These are phyloP conservation scores for Cyphomyrmex costatus DNA, from an alignment of 1,140 invertebrate genomes.

Conservation along the genomic window DNA sequence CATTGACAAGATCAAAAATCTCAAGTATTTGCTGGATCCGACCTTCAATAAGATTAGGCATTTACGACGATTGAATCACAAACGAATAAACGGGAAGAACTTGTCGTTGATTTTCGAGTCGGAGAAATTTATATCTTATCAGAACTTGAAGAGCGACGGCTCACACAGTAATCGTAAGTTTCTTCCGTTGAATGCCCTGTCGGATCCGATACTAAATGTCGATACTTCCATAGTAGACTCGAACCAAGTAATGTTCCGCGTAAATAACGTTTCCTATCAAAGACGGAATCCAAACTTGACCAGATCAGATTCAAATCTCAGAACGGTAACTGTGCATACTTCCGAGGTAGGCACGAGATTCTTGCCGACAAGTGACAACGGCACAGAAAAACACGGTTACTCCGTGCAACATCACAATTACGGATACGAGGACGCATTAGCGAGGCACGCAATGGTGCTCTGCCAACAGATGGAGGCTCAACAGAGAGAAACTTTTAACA, in stretches of 20 bases:
- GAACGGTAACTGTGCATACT: conserved; percentile 57
- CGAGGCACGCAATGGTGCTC: conserved; percentile 73
- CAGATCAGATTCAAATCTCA: conserved; percentile 83
- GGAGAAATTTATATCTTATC: conserved; percentile 81
- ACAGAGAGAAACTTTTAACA: conserved; percentile 47
- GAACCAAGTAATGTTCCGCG: conserved; percentile 57
- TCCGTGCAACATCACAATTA: conserved; percentile 80
- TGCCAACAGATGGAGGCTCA: conserved; percentile 77
- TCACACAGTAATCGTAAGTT: conserved; percentile 62
- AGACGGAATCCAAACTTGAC: conserved; percentile 77
- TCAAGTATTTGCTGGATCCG: conserved; percentile 83
- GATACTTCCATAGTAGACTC: conserved; percentile 63
- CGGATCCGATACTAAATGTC: conserved; percentile 80
- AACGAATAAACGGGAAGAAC: conserved; percentile 72
- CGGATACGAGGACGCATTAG: conserved; percentile 63
- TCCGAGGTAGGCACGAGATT: conserved; percentile 60
- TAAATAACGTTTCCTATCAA: conserved; percentile 53
- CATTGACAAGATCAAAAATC: conserved; percentile 83
- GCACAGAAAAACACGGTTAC: conserved; percentile 56
- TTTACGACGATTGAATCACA: conserved; percentile 80
- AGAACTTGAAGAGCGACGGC: conserved; percentile 80
- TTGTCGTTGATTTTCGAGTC: conserved; percentile 75
- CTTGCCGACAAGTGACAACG: conserved; percentile 27
- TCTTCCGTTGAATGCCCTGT: conserved; percentile 80
- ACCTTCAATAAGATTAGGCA: conserved; percentile 84